Evolutionary conservation across 2,797 vertebrate genomes (phyloP).

Genomic region (Cynopterus sphinx): DNA sequence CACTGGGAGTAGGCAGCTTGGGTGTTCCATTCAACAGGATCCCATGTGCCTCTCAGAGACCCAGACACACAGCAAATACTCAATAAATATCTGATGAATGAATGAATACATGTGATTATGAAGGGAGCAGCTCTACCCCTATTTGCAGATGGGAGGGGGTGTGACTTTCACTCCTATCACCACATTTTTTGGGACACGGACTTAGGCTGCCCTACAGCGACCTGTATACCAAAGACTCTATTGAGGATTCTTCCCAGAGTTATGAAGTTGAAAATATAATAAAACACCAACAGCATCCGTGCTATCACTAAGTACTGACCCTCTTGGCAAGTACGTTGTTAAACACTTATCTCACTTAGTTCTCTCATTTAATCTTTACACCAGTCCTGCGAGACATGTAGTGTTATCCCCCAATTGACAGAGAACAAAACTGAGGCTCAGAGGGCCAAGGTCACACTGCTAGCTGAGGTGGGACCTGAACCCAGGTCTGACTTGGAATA

Average conservation of each 20-base stretch:
- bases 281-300: accelerated
- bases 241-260: not conserved
- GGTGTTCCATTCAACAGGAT: no score
- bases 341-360: not conserved
- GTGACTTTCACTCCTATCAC: not conserved
- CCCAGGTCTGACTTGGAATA: not conserved
- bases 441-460: not conserved
- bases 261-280: not conserved
- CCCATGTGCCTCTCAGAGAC: not conserved
- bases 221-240: not conserved
- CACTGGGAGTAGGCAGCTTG: not conserved
- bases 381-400: not conserved
- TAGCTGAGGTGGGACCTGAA: not conserved
- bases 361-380: not conserved
- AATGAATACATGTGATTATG: not conserved
- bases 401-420: not conserved
- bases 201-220: not conserved
- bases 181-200: not conserved
- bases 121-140: not conserved
- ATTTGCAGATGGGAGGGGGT: not conserved
- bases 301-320: not conserved
- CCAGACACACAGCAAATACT: not conserved
- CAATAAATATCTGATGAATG: not conserved
- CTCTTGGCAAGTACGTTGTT: accelerated
- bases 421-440: not conserved